Evolutionary conservation across 1,140 invertebrate species (phyloP), one percentile per base, ranked within the genome.

Genomic region (Psilanteris sp.): DNA sequence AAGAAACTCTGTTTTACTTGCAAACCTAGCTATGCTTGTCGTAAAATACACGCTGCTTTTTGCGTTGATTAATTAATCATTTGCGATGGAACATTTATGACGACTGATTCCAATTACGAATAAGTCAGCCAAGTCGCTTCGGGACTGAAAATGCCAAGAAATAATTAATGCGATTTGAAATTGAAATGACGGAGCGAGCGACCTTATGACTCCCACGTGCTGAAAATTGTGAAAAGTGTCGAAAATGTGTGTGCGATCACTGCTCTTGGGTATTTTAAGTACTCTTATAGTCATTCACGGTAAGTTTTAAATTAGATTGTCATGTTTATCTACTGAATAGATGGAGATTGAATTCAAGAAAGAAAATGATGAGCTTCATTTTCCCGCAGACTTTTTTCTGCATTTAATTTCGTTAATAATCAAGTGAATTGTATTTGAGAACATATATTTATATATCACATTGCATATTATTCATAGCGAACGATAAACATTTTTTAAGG

Each of bases 211-310:
- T 74, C 44, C 24, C 50, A 29, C 70, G 57, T 32, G 70, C 20
- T 57, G 50, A 73, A 57, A 52, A 41, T 66, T 44, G 70, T 64
- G 70, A 41, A 48, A 70, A 77, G 64, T 76, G 57, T 54, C 57
- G 36, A 83, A 83, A 59, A 83, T 83, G 83, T 78, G 79, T 71
- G 59, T 44, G 72, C 79, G 79, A 70, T 81, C 79, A 39, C 59
- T 85, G 39, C 74, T 84, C 27, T 54, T 86, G 59, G 83, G 78
- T 76, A 52, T 80, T 34, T 62, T 87, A 32, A 75, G 70, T 57
- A 54, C 82, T 71, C 43, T 83, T 41, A 61, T 77, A 37, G 61
- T 78, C 74, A 61, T 84, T 29, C 83, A 84, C 39, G 84, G 85
- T 87, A 66, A 86, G 85, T 77, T 62, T 68, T 20, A 15, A 48